Percentiles rank a stretch among this genome's conserved stretches.
Evolutionary conservation across 1,140 invertebrate genomes (phyloP).

Genomic region (Leptestheria dahalacensis): DNA sequence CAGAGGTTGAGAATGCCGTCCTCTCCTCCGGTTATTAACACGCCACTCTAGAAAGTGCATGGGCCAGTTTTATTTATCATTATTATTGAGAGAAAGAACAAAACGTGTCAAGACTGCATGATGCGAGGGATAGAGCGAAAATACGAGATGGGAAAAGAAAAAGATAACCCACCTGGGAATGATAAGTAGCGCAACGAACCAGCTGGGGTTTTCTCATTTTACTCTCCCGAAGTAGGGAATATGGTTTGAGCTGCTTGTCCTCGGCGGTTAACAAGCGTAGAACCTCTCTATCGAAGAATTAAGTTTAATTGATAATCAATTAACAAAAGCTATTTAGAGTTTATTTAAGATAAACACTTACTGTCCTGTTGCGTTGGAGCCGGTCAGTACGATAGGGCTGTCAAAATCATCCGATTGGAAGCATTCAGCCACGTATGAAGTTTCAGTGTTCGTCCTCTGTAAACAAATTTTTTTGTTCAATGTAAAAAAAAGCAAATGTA

Average conservation of each 20-base stretch:
- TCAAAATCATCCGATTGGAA: constrained; percentile 29
- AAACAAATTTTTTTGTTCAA: constrained; percentile 20
- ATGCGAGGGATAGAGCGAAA: too few relatives aligned
- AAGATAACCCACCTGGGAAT: neutral
- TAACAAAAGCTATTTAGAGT: too few relatives aligned
- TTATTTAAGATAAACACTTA: constrained; percentile 23
- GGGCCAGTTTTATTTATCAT: too few relatives aligned
- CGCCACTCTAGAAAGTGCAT: neutral
- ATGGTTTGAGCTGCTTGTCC: constrained; percentile 34
- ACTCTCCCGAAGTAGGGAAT: constrained; percentile 39
- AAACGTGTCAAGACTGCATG: too few relatives aligned
- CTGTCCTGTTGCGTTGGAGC: constrained; percentile 37
- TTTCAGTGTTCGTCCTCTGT: constrained; percentile 40
- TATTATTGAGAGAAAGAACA: too few relatives aligned
- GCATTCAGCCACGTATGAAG: constrained; percentile 47
- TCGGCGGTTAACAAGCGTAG: constrained; percentile 38
- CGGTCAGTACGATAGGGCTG: constrained; percentile 39
- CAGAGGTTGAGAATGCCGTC: constrained; percentile 14
- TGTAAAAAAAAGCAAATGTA: constrained; percentile 12
- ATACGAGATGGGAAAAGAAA: neutral
- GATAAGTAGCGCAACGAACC: constrained; percentile 30
- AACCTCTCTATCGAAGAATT: constrained; percentile 21
- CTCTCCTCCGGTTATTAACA: constrained; percentile 7
- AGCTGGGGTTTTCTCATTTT: constrained; percentile 48
- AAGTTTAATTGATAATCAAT: constrained; percentile 6